Percentiles rank a stretch among this genome's conserved stretches.
Evolutionary conservation across 37 sponge, comb jelly and placozoan genomes (phyloP).

Genomic region (Hexactinellida sp.): DNA sequence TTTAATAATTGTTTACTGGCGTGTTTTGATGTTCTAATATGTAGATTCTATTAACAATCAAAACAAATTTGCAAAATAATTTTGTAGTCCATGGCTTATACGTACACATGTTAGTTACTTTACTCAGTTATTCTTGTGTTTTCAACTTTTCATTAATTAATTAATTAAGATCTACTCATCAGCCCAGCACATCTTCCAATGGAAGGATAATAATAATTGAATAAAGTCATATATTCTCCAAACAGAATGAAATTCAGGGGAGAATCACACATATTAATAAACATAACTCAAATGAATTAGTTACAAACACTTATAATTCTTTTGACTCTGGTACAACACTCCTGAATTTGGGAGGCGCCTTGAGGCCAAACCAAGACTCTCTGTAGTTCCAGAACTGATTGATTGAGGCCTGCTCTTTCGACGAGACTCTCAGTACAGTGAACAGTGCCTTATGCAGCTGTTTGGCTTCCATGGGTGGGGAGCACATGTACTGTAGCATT

Average conservation of each 20-base stretch:
- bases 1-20: too few relatives aligned
- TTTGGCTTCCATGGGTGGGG: background rate
- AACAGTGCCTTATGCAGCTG: conserved; percentile 2
- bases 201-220: too few relatives aligned
- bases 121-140: too few relatives aligned
- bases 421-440: background rate
- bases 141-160: too few relatives aligned
- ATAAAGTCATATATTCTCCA: too few relatives aligned
- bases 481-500: conserved; percentile 8
- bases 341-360: background rate
- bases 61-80: too few relatives aligned
- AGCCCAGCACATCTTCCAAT: too few relatives aligned
- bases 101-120: too few relatives aligned
- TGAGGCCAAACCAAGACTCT: background rate
- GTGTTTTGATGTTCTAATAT: too few relatives aligned
- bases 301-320: background rate
- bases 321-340: background rate
- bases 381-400: conserved; percentile 8
- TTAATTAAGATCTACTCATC: too few relatives aligned
- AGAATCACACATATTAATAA: background rate
- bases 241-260: background rate
- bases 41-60: too few relatives aligned
- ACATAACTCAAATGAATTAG: background rate
- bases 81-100: too few relatives aligned
- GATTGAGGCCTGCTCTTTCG: background rate